Evolutionary conservation across 1,140 invertebrate species (phyloP), one percentile per base, ranked within the genome.

Genomic region (Diploscapter pachys): DNA sequence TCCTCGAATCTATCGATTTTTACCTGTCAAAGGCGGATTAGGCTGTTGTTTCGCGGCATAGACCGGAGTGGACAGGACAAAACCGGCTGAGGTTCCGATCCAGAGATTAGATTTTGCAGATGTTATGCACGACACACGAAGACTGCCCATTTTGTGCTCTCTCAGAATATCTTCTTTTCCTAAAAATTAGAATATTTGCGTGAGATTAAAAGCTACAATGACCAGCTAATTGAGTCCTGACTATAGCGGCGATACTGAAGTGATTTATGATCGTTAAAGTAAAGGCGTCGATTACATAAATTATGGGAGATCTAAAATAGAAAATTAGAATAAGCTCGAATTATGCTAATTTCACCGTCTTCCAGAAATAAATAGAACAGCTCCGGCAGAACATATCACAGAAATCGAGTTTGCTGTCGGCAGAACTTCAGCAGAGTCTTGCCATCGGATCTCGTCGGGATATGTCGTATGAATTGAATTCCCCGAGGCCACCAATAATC

Each of bases 131-230:
- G 95, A 98, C 9, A 98, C 93, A 51, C 94, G 89, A 59, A 98
- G 89, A 86, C 95, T 97, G 2, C 95, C 95, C n/a, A 93, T 92
- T 87, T 98, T 98, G 87, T 98, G 95, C 86, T 97, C 95, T 11
- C 94, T 89, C 77, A 89, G 88, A 81, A 98, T 98, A 86, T 98
- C 94, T 89, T 98, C 95, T 88, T 93, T 95, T 86, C 92, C 94
- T 92, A 88, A 77, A 48, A 69, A 73, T n/a, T 88, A 77, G 50
- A 62, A 31, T 3, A 80, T 6, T 9, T 3, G 5, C 51, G 51
- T 5, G 4, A 4, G 31, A 50, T 54, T 65, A 50, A 31, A 89
- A 9, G 48, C n/a, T 8, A 8, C 90, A 89, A 31, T 31, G 89
- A 94, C 93, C 92, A 85, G 93, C 91, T 80, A 98, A 89, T 91